phyloP scores from a whole-genome alignment of 2,888 invertebrate genomes.

The Exocentrus adspersus region DNA sequence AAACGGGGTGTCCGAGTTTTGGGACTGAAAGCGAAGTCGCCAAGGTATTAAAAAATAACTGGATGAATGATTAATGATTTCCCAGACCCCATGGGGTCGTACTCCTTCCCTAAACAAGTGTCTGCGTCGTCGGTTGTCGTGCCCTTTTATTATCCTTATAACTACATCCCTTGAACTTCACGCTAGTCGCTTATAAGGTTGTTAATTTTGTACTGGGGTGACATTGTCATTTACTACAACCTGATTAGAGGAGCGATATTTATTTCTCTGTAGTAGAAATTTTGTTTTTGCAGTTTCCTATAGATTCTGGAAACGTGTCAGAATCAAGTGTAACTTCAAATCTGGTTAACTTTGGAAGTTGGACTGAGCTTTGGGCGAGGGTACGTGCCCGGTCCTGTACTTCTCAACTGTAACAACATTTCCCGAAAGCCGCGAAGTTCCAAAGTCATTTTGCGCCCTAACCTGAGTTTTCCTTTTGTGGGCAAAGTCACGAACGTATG shows the following conservation, averaged over 20 bases:
- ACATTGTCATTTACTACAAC: too few relatives aligned
- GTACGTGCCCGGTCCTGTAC: slow-evolving; percentile 6
- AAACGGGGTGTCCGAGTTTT: background rate
- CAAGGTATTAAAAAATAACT: too few relatives aligned
- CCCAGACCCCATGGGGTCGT: background rate
- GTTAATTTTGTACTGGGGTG: too few relatives aligned
- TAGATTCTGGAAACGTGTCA: too few relatives aligned
- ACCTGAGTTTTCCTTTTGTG: background rate
- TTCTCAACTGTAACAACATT: slow-evolving; percentile 4
- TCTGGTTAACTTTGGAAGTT: background rate
- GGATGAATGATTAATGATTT: slow-evolving; percentile 1
- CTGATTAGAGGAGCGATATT: too few relatives aligned
- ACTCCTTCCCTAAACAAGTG: background rate
- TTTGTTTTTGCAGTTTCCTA: too few relatives aligned
- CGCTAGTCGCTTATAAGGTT: background rate
- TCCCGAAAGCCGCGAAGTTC: background rate
- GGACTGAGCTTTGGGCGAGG: background rate
- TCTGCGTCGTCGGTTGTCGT: background rate
- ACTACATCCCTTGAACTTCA: background rate
- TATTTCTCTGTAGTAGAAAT: too few relatives aligned
- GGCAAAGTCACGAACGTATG: too few relatives aligned
- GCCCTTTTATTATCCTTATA: slow-evolving; percentile 10
- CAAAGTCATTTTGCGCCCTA: background rate
- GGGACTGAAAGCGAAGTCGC: too few relatives aligned
- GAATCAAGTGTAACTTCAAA: background rate